Base-by-base conservation (phyloP, 1,140 invertebrate genomes). In the Drosophila gunungcola region DNA sequence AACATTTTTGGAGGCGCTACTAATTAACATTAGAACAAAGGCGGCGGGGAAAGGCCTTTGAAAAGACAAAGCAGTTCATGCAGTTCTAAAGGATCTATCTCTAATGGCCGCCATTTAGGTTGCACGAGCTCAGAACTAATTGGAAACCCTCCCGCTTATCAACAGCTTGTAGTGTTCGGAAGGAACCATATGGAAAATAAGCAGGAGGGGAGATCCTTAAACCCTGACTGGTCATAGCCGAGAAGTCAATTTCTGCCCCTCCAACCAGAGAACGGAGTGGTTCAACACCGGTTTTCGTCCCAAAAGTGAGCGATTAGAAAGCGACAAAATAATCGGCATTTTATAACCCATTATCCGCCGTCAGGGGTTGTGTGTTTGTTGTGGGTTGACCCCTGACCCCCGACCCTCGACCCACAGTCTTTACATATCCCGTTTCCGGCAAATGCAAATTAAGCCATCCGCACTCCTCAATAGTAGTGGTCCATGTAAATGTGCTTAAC, bases 391-490 rank as follows among this genome's bases (percentile, higher is more conserved):
- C 58, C 51, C 39, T 72, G 45, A 51, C 65, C 43, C 32, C 39
- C 25, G 25, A 25, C 64, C 70, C 4, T 12, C 45, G 60, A 0
- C 13, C 13, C n/a, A 6, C 39, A 2, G 7, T 16, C 67, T 57
- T 72, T 72, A 85, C 73, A 78, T 79, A 85, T 86, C 78, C 84
- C 63, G 36, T 61, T 62, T 64, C 63, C 56, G 63, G 53, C 63
- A 86, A 79, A 86, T 86, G 83, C 79, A 86, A 86, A 86, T 86
- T 70, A 86, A 74, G 57, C 55, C 27, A 34, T 80, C 73, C 73
- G 38, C 57, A 56, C 29, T 55, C 25, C 53, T 56, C 25, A 29
- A 62, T 67, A 77, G 62, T 58, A 62, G 73, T 78, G 49, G 53
- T 42, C 21, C 57, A 74, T 79, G 76, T 72, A 76, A 81, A 81